Evolutionary conservation across 2,797 vertebrate genomes (phyloP).

Genomic region (Chaetophractus vellerosus): DNA sequence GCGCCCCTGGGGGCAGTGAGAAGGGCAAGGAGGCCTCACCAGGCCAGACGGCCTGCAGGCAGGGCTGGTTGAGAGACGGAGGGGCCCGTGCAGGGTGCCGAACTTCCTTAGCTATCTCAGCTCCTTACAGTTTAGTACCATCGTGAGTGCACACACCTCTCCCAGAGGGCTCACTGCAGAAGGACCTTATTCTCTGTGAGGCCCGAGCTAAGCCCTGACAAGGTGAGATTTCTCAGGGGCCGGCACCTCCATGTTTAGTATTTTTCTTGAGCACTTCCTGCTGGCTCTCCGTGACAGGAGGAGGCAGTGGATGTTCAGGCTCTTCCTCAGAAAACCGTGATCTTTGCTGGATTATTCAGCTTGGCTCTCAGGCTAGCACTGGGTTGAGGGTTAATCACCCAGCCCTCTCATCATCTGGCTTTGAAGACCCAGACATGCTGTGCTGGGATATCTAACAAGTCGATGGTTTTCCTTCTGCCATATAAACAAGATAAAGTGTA

Average conservation of each 20-base stretch:
- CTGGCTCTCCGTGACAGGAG: accelerated
- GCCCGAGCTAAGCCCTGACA: background rate
- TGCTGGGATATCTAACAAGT: background rate
- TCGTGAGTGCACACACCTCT: background rate
- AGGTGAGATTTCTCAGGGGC: background rate
- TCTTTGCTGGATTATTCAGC: background rate
- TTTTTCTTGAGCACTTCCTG: background rate
- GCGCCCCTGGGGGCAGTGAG: background rate
- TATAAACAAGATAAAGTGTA: background rate
- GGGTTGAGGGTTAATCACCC: background rate
- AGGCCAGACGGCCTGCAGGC: background rate
- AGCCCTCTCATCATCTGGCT: background rate
- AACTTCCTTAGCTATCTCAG: background rate
- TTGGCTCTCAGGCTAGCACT: background rate
- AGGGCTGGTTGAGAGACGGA: background rate
- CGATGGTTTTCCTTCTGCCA: background rate
- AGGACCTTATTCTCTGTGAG: background rate
- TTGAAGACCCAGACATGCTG: background rate
- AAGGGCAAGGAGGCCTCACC: background rate
- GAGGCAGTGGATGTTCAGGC: background rate
- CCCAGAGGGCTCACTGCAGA: background rate
- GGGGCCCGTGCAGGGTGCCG: accelerated
- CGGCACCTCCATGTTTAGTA: background rate
- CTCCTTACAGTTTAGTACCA: background rate
- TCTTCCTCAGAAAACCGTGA: background rate